These are phyloP conservation scores for Scleropages formosus DNA, from an alignment of 2,797 vertebrate species.

Conservation along the genomic window DNA sequence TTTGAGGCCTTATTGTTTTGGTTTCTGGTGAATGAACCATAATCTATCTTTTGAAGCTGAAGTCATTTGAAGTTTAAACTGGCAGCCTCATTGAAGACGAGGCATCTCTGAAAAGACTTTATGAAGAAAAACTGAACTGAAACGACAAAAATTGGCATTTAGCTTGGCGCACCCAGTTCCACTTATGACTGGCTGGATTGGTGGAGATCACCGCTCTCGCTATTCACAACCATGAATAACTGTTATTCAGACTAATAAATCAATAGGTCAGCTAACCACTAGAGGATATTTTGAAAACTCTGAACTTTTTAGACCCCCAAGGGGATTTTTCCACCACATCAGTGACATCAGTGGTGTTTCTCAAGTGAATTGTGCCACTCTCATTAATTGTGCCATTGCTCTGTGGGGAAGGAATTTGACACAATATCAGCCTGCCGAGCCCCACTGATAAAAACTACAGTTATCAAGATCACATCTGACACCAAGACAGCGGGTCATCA, in stretches of 20 bases:
- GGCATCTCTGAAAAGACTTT: no score
- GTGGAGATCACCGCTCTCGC: no score
- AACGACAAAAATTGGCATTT: no score
- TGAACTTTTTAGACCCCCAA: not conserved
- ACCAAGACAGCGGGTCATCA: slow-evolving; percentile 7
- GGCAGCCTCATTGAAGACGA: no score
- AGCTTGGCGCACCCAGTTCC: no score
- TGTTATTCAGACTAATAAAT: slow-evolving; percentile 11
- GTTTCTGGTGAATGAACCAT: no score
- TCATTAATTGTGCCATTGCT: slow-evolving; percentile 8
- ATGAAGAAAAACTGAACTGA: no score
- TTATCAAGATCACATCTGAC: slow-evolving; percentile 16
- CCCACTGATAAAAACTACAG: slow-evolving; percentile 13
- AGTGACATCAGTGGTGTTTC: not conserved
- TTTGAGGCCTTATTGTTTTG: no score
- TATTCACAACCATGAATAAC: not conserved
- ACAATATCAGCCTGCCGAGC: not conserved
- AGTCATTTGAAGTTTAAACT: no score
- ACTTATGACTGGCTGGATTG: no score
- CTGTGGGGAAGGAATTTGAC: slow-evolving; percentile 4
- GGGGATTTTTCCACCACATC: not conserved
- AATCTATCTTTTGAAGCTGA: no score
- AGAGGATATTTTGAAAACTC: not conserved
- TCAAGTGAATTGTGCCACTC: slow-evolving; percentile 7
- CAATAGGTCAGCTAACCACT: slow-evolving; percentile 6